Evolutionary conservation across 2,797 vertebrate genomes (phyloP).

Genomic region (Anguilla pacifica): DNA sequence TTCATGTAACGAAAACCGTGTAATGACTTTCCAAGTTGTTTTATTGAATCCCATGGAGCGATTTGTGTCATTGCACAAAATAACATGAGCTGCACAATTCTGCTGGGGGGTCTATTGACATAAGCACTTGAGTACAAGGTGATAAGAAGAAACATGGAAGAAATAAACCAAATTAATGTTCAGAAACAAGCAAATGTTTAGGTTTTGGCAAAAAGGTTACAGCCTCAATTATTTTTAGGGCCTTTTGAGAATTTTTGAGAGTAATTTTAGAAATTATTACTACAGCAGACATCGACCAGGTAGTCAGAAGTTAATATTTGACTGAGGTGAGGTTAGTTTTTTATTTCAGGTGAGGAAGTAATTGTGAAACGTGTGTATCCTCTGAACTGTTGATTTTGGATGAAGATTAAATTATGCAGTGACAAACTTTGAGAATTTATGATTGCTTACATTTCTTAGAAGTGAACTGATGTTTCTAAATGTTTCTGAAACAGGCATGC

Average conservation of each 20-base stretch:
- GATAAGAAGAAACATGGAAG: background rate
- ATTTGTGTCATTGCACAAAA: background rate
- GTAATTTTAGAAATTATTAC: background rate
- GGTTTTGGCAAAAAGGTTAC: background rate
- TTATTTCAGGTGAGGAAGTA: background rate
- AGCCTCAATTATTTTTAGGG: background rate
- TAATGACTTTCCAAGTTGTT: background rate
- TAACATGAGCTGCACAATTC: background rate
- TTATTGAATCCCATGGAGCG: background rate
- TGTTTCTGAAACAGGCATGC: background rate
- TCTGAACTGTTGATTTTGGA: background rate
- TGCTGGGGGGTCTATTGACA: background rate
- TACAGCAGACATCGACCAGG: background rate
- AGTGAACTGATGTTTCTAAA: background rate
- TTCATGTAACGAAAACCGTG: background rate
- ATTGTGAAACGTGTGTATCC: background rate
- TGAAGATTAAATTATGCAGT: background rate
- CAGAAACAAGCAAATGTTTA: background rate
- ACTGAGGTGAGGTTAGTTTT: background rate
- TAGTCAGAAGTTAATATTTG: background rate
- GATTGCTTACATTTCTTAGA: background rate
- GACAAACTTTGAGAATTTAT: background rate
- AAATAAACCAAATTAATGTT: background rate
- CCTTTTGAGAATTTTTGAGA: background rate
- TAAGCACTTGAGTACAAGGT: background rate